Conservation (phyloP, 2,797 vertebrate genomes). For the Carcharodon carcharias region DNA sequence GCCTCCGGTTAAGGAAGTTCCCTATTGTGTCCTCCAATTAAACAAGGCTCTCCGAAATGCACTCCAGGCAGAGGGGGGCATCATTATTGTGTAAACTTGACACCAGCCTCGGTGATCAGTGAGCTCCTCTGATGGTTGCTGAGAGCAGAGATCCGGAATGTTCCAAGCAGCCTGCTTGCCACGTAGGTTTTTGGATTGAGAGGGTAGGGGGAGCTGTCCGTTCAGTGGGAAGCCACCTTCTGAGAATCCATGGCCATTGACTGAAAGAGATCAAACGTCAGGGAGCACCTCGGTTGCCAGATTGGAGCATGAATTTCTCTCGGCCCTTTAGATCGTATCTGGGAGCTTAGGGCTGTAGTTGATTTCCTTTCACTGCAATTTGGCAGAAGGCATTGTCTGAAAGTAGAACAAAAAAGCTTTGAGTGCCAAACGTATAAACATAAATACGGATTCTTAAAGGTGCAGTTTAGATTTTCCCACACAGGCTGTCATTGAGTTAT, state of each 20-base stretch:
- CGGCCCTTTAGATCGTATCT: background rate
- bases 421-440: background rate
- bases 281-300: background rate
- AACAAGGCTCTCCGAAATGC: background rate
- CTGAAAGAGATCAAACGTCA: background rate
- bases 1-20: background rate
- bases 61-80: background rate
- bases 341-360: background rate
- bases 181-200: background rate
- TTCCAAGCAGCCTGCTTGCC: background rate
- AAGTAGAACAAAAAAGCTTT: background rate
- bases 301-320: background rate
- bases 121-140: background rate
- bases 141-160: background rate
- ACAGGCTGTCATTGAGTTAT: background rate
- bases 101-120: background rate
- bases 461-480: background rate
- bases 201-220: background rate
- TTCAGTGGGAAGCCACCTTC: background rate
- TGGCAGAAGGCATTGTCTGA: slow-evolving; percentile 9
- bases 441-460: background rate
- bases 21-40: background rate
- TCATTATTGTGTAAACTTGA: background rate
- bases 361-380: background rate
- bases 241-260: background rate